Percentiles rank a stretch among this genome's conserved stretches.
Conservation (phyloP, 2,113 vertebrate genomes). For the Cavia aperea region DNA sequence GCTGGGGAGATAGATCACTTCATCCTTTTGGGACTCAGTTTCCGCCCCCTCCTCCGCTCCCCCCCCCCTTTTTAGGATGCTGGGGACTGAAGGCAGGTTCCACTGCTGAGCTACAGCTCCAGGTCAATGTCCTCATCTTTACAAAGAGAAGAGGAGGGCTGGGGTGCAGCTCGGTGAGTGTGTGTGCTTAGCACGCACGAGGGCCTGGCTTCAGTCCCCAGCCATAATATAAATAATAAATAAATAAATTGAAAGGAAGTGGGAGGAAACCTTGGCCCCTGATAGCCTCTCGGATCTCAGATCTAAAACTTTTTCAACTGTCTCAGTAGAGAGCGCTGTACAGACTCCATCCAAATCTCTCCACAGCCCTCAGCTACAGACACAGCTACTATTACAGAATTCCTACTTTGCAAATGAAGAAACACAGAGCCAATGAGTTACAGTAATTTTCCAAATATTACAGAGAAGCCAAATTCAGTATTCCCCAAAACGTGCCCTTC, state of each 20-base stretch:
- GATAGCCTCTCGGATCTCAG: background rate
- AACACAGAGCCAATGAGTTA: background rate
- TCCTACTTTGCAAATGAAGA: background rate
- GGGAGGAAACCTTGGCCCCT: background rate
- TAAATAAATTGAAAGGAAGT: background rate
- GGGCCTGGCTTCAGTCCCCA: background rate
- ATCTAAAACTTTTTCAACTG: background rate
- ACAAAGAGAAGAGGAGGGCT: background rate
- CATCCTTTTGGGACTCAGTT: background rate
- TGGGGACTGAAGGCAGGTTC: background rate
- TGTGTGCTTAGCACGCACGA: background rate
- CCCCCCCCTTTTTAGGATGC: background rate
- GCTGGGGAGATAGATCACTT: constrained; percentile 19
- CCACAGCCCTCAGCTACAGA: background rate
- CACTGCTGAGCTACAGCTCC: background rate
- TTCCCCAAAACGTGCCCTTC: background rate
- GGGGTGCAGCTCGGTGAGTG: background rate
- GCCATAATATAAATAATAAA: background rate
- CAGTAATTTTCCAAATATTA: background rate
- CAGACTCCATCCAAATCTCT: background rate
- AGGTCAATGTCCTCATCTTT: background rate
- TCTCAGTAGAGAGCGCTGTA: background rate
- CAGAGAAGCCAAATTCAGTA: background rate
- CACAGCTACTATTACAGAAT: background rate
- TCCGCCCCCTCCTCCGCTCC: no score